Evolutionary conservation across 2,888 invertebrate genomes (phyloP).

Genomic region (Amiota mariae): DNA sequence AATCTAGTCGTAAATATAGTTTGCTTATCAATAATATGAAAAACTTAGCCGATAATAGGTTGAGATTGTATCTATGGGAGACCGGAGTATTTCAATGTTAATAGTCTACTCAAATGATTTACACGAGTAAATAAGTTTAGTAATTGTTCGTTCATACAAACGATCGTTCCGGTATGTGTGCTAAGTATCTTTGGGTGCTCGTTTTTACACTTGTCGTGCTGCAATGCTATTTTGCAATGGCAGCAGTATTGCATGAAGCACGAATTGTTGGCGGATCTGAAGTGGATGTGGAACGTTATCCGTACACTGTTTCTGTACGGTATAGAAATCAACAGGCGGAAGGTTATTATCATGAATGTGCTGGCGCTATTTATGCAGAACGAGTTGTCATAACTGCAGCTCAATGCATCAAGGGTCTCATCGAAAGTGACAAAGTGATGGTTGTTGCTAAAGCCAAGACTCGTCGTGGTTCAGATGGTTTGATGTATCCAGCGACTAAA

Average conservation of each 20-base stretch:
- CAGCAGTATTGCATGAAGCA: slow-evolving; percentile 35
- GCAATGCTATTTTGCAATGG: background rate
- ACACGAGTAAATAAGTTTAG: slow-evolving; percentile 3
- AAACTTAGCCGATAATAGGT: background rate
- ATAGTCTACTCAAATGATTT: background rate
- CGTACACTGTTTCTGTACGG: slow-evolving; percentile 63
- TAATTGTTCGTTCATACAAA: background rate
- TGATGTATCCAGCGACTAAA: slow-evolving; percentile 55
- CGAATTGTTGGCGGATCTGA: slow-evolving; percentile 61
- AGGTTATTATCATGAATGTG: slow-evolving; percentile 64
- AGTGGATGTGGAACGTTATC: slow-evolving; percentile 60
- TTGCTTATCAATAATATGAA: background rate
- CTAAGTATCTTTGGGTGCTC: background rate
- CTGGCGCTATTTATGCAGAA: slow-evolving; percentile 62
- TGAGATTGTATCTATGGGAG: background rate
- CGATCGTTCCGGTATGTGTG: background rate
- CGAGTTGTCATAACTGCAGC: slow-evolving; percentile 64
- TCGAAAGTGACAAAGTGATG: slow-evolving; percentile 49
- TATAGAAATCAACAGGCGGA: slow-evolving; percentile 49
- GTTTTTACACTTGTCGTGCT: background rate
- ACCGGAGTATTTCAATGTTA: background rate
- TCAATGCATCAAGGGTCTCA: slow-evolving; percentile 59
- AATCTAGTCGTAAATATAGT: background rate
- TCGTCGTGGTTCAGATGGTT: slow-evolving; percentile 61
- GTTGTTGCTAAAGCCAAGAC: slow-evolving; percentile 61